Evolutionary conservation across 2,888 invertebrate genomes (phyloP), one percentile per base, ranked within the genome.

Genomic region (Calameuta idolon): DNA sequence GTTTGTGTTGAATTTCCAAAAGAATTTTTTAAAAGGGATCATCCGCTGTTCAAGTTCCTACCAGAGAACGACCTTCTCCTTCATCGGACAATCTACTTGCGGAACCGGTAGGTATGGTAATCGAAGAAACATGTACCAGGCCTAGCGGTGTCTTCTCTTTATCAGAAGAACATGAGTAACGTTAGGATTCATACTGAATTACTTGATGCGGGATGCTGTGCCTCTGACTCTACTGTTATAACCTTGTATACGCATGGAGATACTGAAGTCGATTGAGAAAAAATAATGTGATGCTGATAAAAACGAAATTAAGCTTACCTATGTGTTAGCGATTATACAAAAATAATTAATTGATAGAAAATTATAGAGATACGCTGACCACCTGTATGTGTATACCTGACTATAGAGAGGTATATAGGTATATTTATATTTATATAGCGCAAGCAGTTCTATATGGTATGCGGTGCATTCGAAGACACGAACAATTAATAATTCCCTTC

Each of bases 401-500:
- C 9, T 23, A 23, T 55, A 23, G 5, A 23, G 5, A 23, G 2
- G 1, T 9, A 55, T 55, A 9, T 55, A 15, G 4, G 15, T 15
- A 40, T 40, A 15, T 40, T 40, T 40, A 40, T 40, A 33, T n/a
- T 31, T 30, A 69, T 3, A 23, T 69, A 69, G 3, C 69, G 69
- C 69, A 73, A 12, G 33, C 30, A 31, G 69, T 55, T 40, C 75
- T 35, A 82, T 86, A 81, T 82, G 79, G 78, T 81, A 83, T 79
- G 81, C 80, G 77, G 73, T 77, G 79, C 79, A 82, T 71, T 75
- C 80, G 83, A 82, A 78, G 82, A 83, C 84, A 81, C 79, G 76
- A 75, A 79, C 83, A 81, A 87, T 87, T 84, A 86, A 87, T 87
- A 85, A 83, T 82, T 80, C 76, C 79, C 75, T 81, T 77, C 79